Percentiles rank a stretch among this genome's conserved stretches.
Evolutionary conservation across 1,140 invertebrate genomes (phyloP).

Genomic region (Drosophila melanica): DNA sequence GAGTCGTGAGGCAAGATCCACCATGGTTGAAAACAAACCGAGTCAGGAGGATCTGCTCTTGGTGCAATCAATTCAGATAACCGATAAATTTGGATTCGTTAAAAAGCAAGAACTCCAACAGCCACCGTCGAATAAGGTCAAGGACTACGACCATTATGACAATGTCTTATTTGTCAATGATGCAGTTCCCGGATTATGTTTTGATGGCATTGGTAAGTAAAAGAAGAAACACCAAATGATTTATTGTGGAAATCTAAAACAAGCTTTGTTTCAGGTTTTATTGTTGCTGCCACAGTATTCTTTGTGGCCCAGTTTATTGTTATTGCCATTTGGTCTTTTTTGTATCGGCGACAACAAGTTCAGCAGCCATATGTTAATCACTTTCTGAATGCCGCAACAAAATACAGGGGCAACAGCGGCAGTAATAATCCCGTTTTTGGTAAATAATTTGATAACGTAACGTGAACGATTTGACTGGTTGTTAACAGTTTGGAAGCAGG

Average conservation of each 20-base stretch:
- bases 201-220: constrained; percentile 86
- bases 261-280: constrained; percentile 85
- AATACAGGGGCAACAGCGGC: constrained; percentile 17
- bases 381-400: constrained; percentile 36
- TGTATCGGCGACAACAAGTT: constrained; percentile 89
- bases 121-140: constrained; percentile 44
- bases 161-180: constrained; percentile 86
- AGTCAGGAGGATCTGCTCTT: constrained; percentile 90
- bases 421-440: constrained; percentile 9
- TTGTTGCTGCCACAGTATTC: constrained; percentile 92
- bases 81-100: constrained; percentile 94
- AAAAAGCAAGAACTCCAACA: constrained; percentile 83
- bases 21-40: constrained; percentile 20
- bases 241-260: no score
- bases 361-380: constrained; percentile 65
- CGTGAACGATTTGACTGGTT: not conserved
- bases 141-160: constrained; percentile 84
- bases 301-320: constrained; percentile 92
- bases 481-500: not conserved
- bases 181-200: constrained; percentile 87
- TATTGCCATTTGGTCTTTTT: constrained; percentile 92
- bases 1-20: constrained; percentile 33
- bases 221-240: no score
- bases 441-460: constrained; percentile 12
- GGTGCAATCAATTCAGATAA: constrained; percentile 95